These are phyloP conservation scores for Meta bourneti DNA, from an alignment of 2,888 invertebrate genomes.

Conservation along the genomic window DNA sequence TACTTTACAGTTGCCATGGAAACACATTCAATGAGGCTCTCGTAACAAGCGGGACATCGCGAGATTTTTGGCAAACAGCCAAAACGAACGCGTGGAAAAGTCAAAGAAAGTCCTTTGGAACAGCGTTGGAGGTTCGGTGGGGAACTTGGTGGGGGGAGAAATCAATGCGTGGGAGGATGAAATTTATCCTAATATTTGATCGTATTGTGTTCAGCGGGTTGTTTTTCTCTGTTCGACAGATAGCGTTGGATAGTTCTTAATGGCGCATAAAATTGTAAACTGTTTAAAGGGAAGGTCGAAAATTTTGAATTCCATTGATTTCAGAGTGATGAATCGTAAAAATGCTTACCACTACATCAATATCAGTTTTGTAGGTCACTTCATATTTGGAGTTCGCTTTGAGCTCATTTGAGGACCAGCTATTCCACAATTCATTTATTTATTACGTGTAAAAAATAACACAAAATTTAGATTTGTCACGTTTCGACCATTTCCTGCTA, in stretches of 20 bases:
- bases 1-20: conserved; percentile 51
- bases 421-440: too few relatives aligned
- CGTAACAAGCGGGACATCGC: conserved; percentile 54
- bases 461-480: too few relatives aligned
- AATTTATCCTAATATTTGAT: conserved; percentile 65
- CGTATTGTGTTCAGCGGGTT: conserved; percentile 19
- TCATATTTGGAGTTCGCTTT: background rate
- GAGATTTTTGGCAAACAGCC: conserved; percentile 59
- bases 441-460: too few relatives aligned
- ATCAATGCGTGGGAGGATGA: conserved; percentile 23
- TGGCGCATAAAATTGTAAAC: background rate
- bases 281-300: background rate
- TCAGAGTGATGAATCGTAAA: background rate
- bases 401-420: too few relatives aligned
- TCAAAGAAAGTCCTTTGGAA: conserved; percentile 47
- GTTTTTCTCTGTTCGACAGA: conserved; percentile 16
- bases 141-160: conserved; percentile 9
- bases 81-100: conserved; percentile 53
- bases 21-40: conserved; percentile 58
- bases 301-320: background rate
- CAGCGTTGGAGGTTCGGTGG: background rate
- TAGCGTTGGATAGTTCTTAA: conserved; percentile 13
- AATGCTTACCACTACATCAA: too few relatives aligned
- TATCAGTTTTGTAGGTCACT: too few relatives aligned
- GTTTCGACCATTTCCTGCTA: too few relatives aligned